phyloP scores from a whole-genome alignment of 2,113 vertebrate species.

The Thinocorus orbignyianus region DNA sequence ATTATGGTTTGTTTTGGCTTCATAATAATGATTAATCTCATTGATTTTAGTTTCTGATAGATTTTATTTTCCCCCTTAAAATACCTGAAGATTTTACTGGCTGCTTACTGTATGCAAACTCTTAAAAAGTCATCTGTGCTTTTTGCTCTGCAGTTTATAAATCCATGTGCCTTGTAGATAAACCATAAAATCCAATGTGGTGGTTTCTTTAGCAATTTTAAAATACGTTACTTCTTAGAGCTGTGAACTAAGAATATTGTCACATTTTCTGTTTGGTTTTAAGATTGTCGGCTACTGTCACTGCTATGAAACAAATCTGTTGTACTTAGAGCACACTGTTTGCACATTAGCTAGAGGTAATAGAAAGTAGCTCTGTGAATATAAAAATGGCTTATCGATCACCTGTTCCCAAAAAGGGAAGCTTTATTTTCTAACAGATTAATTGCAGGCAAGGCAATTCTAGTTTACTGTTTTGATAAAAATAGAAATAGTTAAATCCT shows the following conservation, averaged over 20 bases:
- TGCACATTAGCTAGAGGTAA: neutral
- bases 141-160: neutral
- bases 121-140: neutral
- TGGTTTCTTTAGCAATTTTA: neutral
- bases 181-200: neutral
- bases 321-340: rapidly evolving
- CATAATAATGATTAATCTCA: neutral
- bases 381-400: neutral
- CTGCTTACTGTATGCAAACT: neutral
- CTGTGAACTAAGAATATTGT: neutral
- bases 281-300: neutral
- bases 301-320: neutral
- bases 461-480: neutral
- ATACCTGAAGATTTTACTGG: neutral
- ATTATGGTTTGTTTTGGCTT: neutral
- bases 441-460: neutral
- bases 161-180: neutral
- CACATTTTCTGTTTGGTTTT: neutral
- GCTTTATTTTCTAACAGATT: neutral
- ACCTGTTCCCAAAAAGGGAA: neutral
- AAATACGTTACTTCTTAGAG: neutral
- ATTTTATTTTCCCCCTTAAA: neutral
- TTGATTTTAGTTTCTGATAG: neutral
- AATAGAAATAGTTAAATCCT: neutral
- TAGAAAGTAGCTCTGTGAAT: neutral